phyloP scores from a whole-genome alignment of 37 sponge, comb jelly and placozoan species.

The Ephydatia muelleri region DNA sequence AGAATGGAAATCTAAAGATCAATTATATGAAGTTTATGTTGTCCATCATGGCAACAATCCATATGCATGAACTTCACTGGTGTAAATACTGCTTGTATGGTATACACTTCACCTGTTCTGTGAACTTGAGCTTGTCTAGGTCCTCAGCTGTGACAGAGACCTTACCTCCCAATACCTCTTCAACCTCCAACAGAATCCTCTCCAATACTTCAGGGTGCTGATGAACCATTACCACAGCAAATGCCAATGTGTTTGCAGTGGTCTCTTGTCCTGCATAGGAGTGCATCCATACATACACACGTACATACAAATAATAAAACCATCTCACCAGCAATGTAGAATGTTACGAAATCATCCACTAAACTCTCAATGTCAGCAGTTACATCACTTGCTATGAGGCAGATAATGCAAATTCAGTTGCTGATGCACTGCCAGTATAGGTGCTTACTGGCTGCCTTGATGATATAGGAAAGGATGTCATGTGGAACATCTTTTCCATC shows the following conservation, averaged over 20 bases:
- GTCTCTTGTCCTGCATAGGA: constrained; percentile 6
- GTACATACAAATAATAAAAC: neutral
- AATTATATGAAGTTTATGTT: no score
- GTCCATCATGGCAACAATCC: no score
- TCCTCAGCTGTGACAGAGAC: neutral
- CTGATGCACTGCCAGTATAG: neutral
- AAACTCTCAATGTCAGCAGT: constrained; percentile 9
- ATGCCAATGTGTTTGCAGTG: neutral
- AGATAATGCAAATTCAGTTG: neutral
- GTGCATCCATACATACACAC: neutral
- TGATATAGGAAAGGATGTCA: constrained; percentile 15
- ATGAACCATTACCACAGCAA: neutral
- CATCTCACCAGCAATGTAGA: constrained; percentile 20
- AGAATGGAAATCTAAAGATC: no score
- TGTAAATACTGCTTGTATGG: neutral
- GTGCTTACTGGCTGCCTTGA: constrained; percentile 2
- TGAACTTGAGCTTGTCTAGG: neutral
- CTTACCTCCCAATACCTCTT: constrained; percentile 4
- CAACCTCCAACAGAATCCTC: neutral
- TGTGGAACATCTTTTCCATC: constrained; percentile 13
- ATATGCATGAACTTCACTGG: neutral
- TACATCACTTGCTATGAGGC: neutral
- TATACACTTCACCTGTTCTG: neutral
- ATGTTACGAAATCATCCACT: constrained; percentile 29
- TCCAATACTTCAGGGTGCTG: neutral